Percentiles rank a stretch among this genome's conserved stretches.
phyloP scores from a whole-genome alignment of 2,888 invertebrate species.

The Eurytoma californica region DNA sequence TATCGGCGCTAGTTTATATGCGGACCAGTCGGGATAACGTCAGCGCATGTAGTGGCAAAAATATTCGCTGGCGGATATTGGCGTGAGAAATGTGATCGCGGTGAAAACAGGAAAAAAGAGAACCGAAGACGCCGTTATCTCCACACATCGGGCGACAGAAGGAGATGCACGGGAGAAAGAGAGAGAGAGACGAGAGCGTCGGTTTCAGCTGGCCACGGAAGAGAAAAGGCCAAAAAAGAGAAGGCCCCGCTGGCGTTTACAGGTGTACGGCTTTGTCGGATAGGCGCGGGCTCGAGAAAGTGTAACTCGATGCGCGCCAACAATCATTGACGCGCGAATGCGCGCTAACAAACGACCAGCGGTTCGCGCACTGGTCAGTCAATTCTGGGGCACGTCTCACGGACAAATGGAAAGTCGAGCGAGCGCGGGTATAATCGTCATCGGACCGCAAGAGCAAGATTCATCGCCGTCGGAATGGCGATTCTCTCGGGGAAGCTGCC shows the following conservation, averaged over 20 bases:
- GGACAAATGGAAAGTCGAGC: conserved; percentile 52
- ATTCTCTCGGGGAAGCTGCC: not conserved
- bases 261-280: not conserved
- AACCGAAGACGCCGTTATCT: not conserved
- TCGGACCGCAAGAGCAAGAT: not conserved
- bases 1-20: too few species aligned
- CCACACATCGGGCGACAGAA: too few species aligned
- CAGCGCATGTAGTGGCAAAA: too few species aligned
- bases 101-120: conserved; percentile 19
- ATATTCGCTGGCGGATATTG: not conserved
- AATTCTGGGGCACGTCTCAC: conserved; percentile 50
- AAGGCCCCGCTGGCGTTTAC: not conserved
- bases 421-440: conserved; percentile 23
- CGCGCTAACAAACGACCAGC: conserved; percentile 13
- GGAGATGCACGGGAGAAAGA: not conserved
- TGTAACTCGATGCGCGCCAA: conserved; percentile 44
- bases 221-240: conserved; percentile 38
- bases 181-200: not conserved
- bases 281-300: conserved; percentile 45
- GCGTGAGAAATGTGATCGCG: conserved; percentile 14
- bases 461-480: not conserved
- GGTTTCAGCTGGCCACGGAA: not conserved
- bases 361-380: conserved; percentile 30
- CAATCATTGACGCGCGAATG: conserved; percentile 1
- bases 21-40: too few species aligned